A percentile compares a stretch with the other conserved stretches of the same genome.
phyloP scores from a whole-genome alignment of 2,888 invertebrate genomes.

The Rhimphoctona megacephalus region DNA sequence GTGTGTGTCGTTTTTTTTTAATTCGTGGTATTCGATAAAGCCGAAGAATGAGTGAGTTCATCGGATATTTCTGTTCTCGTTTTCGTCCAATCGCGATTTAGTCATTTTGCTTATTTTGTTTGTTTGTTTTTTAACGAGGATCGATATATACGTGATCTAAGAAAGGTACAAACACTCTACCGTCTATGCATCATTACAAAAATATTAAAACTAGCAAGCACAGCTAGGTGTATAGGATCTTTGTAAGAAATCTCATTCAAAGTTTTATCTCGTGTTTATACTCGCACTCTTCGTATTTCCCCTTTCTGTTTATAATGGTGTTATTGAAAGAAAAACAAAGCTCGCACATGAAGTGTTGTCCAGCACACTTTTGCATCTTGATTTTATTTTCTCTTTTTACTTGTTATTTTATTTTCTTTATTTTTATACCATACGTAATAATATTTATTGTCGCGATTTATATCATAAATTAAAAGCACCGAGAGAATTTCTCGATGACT shows the following conservation, averaged over 20 bases:
- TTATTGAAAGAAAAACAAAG: slow-evolving; percentile 19
- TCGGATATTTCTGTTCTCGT: not conserved
- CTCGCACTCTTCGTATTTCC: slow-evolving; percentile 28
- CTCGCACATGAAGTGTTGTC: slow-evolving; percentile 43
- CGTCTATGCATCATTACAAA: slow-evolving; percentile 83
- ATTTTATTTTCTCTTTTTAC: slow-evolving; percentile 3
- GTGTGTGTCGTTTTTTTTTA: slow-evolving; percentile 1
- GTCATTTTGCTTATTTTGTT: slow-evolving; percentile 18
- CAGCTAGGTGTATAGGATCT: slow-evolving; percentile 77
- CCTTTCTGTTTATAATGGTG: slow-evolving; percentile 52
- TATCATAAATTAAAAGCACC: slow-evolving; percentile 42
- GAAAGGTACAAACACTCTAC: slow-evolving; percentile 81
- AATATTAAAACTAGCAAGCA: slow-evolving; percentile 85
- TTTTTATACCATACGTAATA: slow-evolving; percentile 32
- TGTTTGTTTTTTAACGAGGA: slow-evolving; percentile 35
- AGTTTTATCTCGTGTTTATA: slow-evolving; percentile 37
- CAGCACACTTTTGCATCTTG: slow-evolving; percentile 58
- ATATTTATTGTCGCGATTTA: slow-evolving; percentile 68
- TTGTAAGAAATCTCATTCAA: slow-evolving; percentile 61
- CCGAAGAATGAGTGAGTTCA: slow-evolving; percentile 22
- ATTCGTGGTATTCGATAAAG: slow-evolving; percentile 32
- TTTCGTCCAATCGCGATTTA: slow-evolving; percentile 34
- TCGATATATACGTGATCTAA: slow-evolving; percentile 50
- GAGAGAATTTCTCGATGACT: not conserved
- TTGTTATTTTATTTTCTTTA: not conserved